A percentile compares a stretch with the other conserved stretches of the same genome.
Conservation (phyloP, 2,797 vertebrate species). For the Hyperoplus immaculatus region DNA sequence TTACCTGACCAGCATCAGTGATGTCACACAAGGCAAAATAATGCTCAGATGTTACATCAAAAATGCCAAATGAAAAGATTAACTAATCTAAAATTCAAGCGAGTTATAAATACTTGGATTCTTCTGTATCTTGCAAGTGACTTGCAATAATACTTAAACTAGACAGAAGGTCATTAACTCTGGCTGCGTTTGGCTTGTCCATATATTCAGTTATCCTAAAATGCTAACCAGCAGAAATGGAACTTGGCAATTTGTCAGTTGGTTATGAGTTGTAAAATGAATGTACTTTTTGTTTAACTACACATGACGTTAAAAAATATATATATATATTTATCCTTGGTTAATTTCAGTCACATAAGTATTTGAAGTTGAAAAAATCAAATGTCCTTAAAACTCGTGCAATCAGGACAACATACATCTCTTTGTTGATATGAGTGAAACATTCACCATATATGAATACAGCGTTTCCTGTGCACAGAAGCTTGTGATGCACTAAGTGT, state of each 20-base stretch:
- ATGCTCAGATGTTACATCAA: background rate
- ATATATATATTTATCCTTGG: too few species aligned
- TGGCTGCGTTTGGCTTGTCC: background rate
- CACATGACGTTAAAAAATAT: background rate
- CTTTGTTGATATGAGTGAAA: background rate
- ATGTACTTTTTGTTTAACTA: background rate
- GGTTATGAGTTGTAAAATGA: background rate
- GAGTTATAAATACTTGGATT: background rate
- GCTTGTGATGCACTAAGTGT: background rate
- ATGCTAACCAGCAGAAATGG: background rate
- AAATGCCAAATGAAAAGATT: background rate
- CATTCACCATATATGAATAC: background rate
- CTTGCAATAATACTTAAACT: background rate
- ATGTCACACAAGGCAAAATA: background rate
- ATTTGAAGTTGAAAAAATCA: too few species aligned
- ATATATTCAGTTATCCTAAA: background rate
- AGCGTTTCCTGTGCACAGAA: constrained; percentile 11
- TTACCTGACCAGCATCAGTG: background rate
- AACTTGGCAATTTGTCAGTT: background rate
- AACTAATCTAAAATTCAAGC: background rate
- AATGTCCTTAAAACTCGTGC: background rate
- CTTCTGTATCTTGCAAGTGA: background rate
- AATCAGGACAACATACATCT: background rate
- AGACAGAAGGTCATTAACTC: background rate
- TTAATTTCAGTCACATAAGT: too few species aligned